Evolutionary conservation across 2,113 vertebrate genomes (phyloP).

Genomic region (Piprites chloris): DNA sequence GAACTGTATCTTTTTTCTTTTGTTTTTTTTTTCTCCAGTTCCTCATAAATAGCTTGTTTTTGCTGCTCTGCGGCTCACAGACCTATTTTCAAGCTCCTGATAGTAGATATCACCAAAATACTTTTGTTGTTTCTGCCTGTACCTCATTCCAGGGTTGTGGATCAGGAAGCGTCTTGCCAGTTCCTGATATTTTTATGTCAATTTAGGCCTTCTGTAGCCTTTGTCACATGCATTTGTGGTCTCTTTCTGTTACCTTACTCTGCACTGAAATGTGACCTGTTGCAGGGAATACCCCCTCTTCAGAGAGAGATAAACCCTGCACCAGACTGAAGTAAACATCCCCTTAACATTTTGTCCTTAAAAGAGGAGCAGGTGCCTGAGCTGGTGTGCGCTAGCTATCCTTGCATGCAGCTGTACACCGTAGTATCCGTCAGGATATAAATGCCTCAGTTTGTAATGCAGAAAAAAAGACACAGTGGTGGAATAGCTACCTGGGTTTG

Average conservation of each 20-base stretch:
- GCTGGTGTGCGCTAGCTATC: neutral
- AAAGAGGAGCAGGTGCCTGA: neutral
- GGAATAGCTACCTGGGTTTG: neutral
- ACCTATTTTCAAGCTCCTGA: neutral
- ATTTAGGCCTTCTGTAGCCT: neutral
- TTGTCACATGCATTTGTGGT: neutral
- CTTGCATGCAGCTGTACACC: neutral
- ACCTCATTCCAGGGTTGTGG: neutral
- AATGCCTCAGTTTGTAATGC: neutral
- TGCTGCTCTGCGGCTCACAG: neutral
- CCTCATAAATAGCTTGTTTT: neutral
- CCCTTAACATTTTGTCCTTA: accelerated
- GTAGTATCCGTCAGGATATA: accelerated
- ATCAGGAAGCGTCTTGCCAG: neutral
- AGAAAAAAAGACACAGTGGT: neutral
- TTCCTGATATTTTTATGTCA: neutral
- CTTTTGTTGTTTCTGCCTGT: neutral
- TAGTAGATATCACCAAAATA: neutral
- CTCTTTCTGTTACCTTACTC: neutral
- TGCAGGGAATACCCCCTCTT: accelerated
- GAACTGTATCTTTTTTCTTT: neutral
- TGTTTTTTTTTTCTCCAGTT: neutral
- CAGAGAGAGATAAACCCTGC: neutral
- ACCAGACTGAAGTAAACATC: neutral
- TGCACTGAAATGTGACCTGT: accelerated